A percentile compares a stretch with the other conserved stretches of the same genome.
Conservation (phyloP, 2,113 vertebrate species). For the Erpornis zantholeuca region DNA sequence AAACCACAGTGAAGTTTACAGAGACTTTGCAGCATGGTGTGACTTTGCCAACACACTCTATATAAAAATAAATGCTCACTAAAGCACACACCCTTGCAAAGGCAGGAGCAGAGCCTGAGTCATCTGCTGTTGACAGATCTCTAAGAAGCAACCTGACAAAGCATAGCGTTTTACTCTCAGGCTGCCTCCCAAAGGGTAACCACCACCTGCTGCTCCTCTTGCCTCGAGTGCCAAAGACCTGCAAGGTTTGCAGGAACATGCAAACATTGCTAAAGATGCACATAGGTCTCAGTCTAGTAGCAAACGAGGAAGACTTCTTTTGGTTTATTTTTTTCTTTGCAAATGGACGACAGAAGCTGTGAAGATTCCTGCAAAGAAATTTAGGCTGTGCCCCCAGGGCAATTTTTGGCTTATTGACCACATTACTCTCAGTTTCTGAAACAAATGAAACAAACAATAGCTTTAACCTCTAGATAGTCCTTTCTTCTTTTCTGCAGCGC, state of each 20-base stretch:
- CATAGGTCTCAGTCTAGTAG: background rate
- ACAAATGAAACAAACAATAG: background rate
- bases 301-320: fast-evolving
- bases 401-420: background rate
- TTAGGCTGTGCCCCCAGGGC: background rate
- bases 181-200: background rate
- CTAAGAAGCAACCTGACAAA: background rate
- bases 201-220: background rate
- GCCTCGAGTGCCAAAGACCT: background rate
- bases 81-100: background rate
- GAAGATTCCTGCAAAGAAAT: background rate
- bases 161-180: background rate
- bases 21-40: background rate
- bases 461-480: background rate
- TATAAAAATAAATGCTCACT: background rate
- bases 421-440: background rate
- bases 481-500: background rate
- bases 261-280: background rate
- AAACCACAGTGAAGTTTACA: background rate
- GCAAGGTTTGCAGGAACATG: background rate
- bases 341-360: background rate
- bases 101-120: background rate
- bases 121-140: background rate
- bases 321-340: background rate
- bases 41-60: background rate